Conservation (phyloP, 2,888 invertebrate genomes). For the Cerceris rybyensis region DNA sequence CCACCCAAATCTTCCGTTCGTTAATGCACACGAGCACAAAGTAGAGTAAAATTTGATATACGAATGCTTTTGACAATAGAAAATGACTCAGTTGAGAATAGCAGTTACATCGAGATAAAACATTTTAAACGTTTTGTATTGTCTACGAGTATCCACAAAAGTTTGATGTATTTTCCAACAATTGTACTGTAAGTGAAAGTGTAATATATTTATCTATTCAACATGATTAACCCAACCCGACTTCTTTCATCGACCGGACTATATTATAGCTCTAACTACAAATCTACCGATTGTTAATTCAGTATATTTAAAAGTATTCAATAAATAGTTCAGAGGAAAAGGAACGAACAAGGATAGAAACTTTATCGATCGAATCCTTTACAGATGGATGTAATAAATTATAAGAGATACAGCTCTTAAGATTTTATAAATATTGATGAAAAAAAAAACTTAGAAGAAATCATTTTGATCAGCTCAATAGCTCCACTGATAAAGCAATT, state of each 20-base stretch:
- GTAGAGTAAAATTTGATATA: constrained; percentile 16
- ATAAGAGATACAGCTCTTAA: no score
- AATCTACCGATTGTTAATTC: no score
- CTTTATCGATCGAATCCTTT: no score
- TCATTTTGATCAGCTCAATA: no score
- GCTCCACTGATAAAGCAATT: no score
- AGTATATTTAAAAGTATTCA: no score
- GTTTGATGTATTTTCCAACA: constrained; percentile 70
- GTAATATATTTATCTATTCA: constrained; percentile 78
- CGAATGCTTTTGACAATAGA: constrained; percentile 40
- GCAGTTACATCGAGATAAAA: constrained; percentile 22
- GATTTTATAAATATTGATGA: no score
- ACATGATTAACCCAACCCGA: constrained; percentile 36
- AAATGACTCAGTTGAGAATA: constrained; percentile 14
- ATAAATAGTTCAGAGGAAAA: no score
- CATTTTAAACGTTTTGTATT: constrained; percentile 44
- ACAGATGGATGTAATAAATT: no score
- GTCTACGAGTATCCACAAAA: constrained; percentile 24
- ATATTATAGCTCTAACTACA: no score
- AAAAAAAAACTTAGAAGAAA: no score
- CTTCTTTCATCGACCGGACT: neutral
- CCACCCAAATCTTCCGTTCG: neutral
- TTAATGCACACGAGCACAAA: constrained; percentile 10
- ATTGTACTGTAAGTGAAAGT: constrained; percentile 75
- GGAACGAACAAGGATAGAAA: no score